Percentiles rank a stretch among this genome's conserved stretches.
phyloP scores from a whole-genome alignment of 2,113 vertebrate species.

The Lichenostomus cassidix region DNA sequence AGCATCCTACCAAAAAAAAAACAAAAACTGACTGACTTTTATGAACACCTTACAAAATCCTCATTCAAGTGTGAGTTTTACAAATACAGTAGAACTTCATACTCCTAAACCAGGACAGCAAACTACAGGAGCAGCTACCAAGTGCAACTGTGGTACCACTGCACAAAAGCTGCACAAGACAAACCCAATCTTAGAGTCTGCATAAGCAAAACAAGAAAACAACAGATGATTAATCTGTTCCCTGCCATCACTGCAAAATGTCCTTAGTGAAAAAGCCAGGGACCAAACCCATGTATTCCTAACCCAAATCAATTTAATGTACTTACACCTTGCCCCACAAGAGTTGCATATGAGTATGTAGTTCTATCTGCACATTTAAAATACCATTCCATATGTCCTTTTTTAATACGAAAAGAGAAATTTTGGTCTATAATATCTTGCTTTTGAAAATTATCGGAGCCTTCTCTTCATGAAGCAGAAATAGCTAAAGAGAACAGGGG shows the following conservation, averaged over 20 bases:
- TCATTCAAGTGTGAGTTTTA: background rate
- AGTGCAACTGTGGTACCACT: background rate
- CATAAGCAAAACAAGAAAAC: background rate
- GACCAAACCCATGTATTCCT: background rate
- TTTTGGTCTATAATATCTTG: background rate
- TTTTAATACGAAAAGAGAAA: background rate
- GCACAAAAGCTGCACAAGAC: background rate
- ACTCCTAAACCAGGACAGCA: background rate
- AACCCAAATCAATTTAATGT: background rate
- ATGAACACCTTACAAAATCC: background rate
- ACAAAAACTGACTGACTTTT: background rate
- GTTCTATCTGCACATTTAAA: background rate
- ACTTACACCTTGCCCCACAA: background rate
- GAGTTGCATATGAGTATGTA: background rate
- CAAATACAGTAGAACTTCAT: background rate
- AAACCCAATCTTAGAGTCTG: background rate
- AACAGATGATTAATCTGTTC: background rate
- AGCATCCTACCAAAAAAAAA: conserved; percentile 79
- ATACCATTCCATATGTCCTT: background rate
- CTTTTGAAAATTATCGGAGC: background rate
- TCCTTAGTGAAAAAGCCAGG: background rate
- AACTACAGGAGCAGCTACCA: background rate
- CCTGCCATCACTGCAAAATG: background rate
- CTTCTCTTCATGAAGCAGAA: background rate
- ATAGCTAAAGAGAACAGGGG: background rate